phyloP scores from a whole-genome alignment of 1,140 invertebrate species.

The Galleria mellonella region DNA sequence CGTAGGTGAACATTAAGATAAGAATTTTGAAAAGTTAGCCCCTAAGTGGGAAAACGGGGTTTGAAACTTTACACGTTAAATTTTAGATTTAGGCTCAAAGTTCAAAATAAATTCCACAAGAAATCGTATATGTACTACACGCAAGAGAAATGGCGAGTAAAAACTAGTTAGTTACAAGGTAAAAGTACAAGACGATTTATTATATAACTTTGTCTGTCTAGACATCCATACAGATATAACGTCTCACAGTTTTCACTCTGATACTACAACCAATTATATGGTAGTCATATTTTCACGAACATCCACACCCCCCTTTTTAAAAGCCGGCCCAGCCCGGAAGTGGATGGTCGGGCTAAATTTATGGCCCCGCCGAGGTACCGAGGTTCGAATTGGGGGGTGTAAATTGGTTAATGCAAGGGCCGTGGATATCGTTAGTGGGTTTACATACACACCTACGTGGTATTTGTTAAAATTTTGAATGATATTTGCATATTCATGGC shows the following conservation, averaged over 20 bases:
- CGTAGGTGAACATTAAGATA: too few species aligned
- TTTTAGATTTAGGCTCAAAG: too few species aligned
- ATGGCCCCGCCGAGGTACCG: constrained; percentile 26
- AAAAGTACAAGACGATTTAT: too few species aligned
- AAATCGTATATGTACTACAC: too few species aligned
- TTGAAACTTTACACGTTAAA: too few species aligned
- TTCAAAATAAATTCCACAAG: too few species aligned
- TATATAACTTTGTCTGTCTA: too few species aligned
- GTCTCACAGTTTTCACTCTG: not conserved
- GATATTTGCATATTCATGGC: not conserved
- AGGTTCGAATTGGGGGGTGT: constrained; percentile 55
- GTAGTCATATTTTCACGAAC: not conserved
- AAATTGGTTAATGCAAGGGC: constrained; percentile 64
- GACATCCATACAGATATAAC: too few species aligned
- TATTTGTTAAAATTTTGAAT: not conserved
- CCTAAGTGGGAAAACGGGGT: too few species aligned
- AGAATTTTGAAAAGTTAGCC: too few species aligned
- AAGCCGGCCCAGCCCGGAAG: constrained; percentile 49
- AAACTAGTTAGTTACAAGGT: too few species aligned
- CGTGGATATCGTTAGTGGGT: not conserved
- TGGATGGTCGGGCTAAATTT: constrained; percentile 59
- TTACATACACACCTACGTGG: not conserved
- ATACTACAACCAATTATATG: not conserved
- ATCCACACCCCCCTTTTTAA: constrained; percentile 21
- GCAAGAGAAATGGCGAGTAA: too few species aligned